phyloP scores from a whole-genome alignment of 2,888 invertebrate species.

The Cloeon dipterum region DNA sequence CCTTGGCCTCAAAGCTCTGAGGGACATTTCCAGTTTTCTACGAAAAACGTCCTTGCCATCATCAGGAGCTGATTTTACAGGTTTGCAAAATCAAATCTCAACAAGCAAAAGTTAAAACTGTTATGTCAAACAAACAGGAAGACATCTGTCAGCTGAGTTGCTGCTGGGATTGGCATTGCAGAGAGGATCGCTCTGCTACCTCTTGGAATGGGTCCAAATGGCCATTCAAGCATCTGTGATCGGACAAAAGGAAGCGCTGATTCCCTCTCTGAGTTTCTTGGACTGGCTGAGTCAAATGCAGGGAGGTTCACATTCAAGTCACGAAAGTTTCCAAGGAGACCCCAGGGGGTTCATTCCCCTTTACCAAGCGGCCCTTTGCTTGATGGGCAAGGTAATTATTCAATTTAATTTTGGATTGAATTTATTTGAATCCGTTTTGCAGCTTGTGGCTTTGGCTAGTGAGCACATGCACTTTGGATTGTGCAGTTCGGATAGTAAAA shows the following conservation, averaged over 20 bases:
- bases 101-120: background rate
- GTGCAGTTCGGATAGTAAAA: slow-evolving; percentile 12
- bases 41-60: slow-evolving; percentile 24
- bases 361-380: slow-evolving; percentile 26
- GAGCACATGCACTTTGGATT: slow-evolving; percentile 18
- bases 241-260: slow-evolving; percentile 1
- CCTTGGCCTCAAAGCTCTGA: slow-evolving; percentile 24
- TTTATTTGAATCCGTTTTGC: slow-evolving; percentile 3
- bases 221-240: slow-evolving; percentile 18
- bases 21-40: slow-evolving; percentile 28
- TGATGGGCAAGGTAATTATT: slow-evolving; percentile 23
- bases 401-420: too few relatives aligned
- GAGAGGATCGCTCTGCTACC: slow-evolving; percentile 29
- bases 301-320: slow-evolving; percentile 5
- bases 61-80: slow-evolving; percentile 23
- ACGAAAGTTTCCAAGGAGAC: slow-evolving; percentile 8
- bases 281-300: slow-evolving; percentile 8
- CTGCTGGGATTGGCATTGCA: slow-evolving; percentile 30
- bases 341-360: slow-evolving; percentile 17
- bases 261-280: slow-evolving; percentile 6
- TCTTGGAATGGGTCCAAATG: slow-evolving; percentile 37
- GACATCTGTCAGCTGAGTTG: slow-evolving; percentile 21
- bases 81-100: slow-evolving; percentile 8
- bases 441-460: slow-evolving; percentile 19
- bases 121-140: background rate